These are phyloP conservation scores for Euleptes europaea DNA, from an alignment of 2,113 vertebrate genomes.

Conservation along the genomic window DNA sequence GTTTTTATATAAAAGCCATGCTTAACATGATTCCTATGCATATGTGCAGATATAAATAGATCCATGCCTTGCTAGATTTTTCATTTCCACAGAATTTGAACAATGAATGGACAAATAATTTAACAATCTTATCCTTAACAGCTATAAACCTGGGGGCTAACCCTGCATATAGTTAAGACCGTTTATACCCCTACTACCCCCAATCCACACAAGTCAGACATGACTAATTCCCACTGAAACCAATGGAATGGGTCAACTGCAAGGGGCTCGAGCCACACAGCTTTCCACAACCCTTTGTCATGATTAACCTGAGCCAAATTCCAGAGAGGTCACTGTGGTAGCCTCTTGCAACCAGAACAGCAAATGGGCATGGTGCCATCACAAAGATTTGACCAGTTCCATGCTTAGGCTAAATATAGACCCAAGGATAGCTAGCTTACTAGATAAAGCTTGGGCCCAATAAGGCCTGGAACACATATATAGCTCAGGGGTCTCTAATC, in stretches of 20 bases:
- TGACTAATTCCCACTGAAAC: no score
- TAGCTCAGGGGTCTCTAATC: no score
- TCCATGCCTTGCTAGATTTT: neutral
- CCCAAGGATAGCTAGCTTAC: no score
- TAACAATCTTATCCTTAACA: neutral
- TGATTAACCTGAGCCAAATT: neutral
- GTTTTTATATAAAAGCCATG: neutral
- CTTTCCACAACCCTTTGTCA: neutral
- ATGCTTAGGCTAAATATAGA: no score
- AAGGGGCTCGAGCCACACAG: neutral
- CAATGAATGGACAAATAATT: neutral
- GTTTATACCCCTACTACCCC: neutral
- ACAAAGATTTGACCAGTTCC: no score
- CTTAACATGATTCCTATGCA: neutral
- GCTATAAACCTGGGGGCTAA: neutral
- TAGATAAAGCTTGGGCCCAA: no score
- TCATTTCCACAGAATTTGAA: neutral
- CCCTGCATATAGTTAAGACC: neutral
- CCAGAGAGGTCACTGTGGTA: no score
- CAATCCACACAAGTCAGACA: no score
- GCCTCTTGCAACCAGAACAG: no score
- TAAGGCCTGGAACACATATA: no score
- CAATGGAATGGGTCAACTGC: no score
- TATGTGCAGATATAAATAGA: neutral
- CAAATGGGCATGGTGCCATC: no score